phyloP scores from a whole-genome alignment of 1,140 invertebrate genomes.

The Drosophila takahashii region DNA sequence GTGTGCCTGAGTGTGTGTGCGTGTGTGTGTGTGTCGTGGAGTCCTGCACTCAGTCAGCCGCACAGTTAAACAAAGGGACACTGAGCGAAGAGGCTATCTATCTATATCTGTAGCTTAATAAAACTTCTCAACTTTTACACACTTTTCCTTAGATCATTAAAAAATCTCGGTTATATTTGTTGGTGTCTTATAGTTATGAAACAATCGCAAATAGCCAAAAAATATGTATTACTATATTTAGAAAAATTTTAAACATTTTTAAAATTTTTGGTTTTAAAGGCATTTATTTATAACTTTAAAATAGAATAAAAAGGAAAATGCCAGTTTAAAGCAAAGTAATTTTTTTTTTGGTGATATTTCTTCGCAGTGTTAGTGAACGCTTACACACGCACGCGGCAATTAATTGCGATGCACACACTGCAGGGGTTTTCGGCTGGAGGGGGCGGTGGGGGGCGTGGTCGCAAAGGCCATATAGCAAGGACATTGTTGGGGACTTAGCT shows the following conservation, averaged over 20 bases:
- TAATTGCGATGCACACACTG: constrained; percentile 50
- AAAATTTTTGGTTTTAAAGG: no score
- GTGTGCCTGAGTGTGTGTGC: constrained; percentile 11
- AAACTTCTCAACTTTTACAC: neutral
- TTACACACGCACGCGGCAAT: constrained; percentile 19
- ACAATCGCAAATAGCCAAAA: no score
- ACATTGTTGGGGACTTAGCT: constrained; percentile 38
- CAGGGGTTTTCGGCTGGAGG: neutral
- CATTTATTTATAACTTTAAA: no score
- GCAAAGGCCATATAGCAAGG: constrained; percentile 9
- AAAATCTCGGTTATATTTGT: no score
- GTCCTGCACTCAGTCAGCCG: constrained; percentile 8
- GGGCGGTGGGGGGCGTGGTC: neutral
- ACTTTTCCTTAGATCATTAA: neutral
- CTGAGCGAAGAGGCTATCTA: neutral
- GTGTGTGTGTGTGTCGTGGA: constrained; percentile 1
- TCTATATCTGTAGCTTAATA: no score
- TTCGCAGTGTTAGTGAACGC: neutral
- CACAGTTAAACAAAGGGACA: constrained; percentile 9
- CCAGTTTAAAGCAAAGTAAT: no score
- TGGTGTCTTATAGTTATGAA: no score
- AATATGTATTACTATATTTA: no score
- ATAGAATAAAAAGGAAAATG: no score
- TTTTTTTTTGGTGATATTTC: neutral
- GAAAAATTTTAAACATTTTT: no score